Conservation (phyloP, 1,140 invertebrate genomes). For the Cydia amplana region DNA sequence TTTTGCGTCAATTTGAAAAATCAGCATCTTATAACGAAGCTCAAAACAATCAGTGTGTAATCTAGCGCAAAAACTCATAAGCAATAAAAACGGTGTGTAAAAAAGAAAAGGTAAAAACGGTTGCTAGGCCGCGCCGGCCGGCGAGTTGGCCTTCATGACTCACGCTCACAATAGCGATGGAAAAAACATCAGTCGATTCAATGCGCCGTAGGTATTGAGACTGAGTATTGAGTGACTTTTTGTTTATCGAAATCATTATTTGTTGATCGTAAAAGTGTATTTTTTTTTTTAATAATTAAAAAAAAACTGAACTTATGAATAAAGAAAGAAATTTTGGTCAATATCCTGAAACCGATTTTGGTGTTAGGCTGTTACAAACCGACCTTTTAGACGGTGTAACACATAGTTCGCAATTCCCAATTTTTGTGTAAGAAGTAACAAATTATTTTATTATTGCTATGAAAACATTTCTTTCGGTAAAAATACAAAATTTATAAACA, state of each 20-base stretch:
- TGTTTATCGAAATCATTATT: neutral
- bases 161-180: constrained; percentile 7
- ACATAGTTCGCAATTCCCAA: too few relatives aligned
- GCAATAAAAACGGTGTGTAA: constrained; percentile 50
- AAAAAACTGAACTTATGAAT: too few relatives aligned
- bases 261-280: neutral
- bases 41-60: constrained; percentile 36
- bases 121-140: constrained; percentile 69
- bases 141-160: constrained; percentile 58
- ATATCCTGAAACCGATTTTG: too few relatives aligned
- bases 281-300: too few relatives aligned
- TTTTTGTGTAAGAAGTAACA: too few relatives aligned
- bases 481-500: too few relatives aligned
- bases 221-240: neutral
- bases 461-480: too few relatives aligned
- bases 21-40: neutral
- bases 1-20: neutral
- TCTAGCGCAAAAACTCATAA: constrained; percentile 39
- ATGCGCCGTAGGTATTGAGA: neutral
- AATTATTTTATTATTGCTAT: too few relatives aligned
- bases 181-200: neutral
- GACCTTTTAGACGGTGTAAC: too few relatives aligned
- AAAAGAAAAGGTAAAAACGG: constrained; percentile 59
- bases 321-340: too few relatives aligned
- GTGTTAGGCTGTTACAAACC: too few relatives aligned